Evolutionary conservation across 1,140 invertebrate species (phyloP).

Genomic region (Drosophila bifasciata): DNA sequence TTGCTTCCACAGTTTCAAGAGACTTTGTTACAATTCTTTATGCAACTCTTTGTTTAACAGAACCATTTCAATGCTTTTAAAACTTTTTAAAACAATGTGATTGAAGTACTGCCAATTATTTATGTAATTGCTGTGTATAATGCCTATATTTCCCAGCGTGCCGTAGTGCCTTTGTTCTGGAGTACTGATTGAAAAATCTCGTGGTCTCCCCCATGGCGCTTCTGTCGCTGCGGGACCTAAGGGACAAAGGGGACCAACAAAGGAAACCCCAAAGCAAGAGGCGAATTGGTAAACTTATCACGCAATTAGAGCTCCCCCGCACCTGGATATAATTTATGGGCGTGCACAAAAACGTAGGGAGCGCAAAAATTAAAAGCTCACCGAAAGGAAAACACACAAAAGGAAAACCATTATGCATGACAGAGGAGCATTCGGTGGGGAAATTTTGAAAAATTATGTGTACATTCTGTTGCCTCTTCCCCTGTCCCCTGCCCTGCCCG

Average conservation of each 20-base stretch:
- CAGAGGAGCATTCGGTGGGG: neutral
- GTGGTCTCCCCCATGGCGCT: neutral
- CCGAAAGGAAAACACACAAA: neutral
- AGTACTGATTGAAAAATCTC: conserved; percentile 37
- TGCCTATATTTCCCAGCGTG: conserved; percentile 2
- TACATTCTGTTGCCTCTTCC: conserved; percentile 18
- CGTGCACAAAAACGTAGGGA: conserved; percentile 53
- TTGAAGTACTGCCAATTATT: too few species aligned
- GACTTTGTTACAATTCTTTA: neutral
- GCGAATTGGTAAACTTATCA: conserved; percentile 76
- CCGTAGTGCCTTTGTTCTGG: neutral
- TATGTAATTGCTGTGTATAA: neutral
- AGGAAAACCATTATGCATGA: conserved; percentile 19
- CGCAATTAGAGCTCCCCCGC: conserved; percentile 69
- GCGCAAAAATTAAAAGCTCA: conserved; percentile 53
- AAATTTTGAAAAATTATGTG: conserved; percentile 52
- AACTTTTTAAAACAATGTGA: too few species aligned
- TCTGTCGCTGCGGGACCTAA: neutral
- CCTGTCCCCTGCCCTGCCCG: too few species aligned
- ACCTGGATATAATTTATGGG: conserved; percentile 69
- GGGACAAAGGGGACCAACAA: conserved; percentile 49
- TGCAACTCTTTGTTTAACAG: neutral
- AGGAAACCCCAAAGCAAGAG: conserved; percentile 30
- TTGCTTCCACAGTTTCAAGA: neutral
- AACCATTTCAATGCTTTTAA: too few species aligned